Evolutionary conservation across 2,113 vertebrate species (phyloP).

Genomic region (Alces alces): DNA sequence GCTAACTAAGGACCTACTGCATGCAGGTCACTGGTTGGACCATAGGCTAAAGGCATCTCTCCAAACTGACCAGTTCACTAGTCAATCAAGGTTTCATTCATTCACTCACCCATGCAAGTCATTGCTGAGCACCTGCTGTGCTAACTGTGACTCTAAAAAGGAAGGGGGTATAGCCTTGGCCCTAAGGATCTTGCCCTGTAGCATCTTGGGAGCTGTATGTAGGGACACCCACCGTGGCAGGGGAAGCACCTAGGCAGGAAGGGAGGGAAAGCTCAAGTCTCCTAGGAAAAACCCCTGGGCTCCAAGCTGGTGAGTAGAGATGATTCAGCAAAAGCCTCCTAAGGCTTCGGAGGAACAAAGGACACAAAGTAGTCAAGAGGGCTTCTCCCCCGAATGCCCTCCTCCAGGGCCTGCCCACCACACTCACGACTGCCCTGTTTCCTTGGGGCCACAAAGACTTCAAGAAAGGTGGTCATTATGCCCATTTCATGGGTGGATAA

Average conservation of each 20-base stretch:
- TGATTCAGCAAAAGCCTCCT: conserved; percentile 64
- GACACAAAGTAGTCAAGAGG: neutral
- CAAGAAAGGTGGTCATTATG: neutral
- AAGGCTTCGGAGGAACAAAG: neutral
- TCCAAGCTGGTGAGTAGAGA: neutral
- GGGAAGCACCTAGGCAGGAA: neutral
- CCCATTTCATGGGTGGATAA: conserved; percentile 1
- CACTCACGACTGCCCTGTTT: neutral
- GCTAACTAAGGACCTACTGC: neutral
- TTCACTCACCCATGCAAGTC: neutral
- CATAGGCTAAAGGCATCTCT: neutral
- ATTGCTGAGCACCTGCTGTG: neutral
- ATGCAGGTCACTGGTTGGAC: neutral
- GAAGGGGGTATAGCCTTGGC: neutral
- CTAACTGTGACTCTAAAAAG: neutral
- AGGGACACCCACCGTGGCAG: neutral
- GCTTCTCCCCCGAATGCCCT: neutral
- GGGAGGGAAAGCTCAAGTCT: neutral
- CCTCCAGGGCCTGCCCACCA: neutral
- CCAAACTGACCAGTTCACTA: neutral
- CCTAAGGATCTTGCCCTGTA: neutral
- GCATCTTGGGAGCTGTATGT: neutral
- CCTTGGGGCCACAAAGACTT: neutral
- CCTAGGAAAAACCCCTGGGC: neutral
- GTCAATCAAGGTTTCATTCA: neutral